phyloP scores from a whole-genome alignment of 2,113 vertebrate species.

The Psophia crepitans region DNA sequence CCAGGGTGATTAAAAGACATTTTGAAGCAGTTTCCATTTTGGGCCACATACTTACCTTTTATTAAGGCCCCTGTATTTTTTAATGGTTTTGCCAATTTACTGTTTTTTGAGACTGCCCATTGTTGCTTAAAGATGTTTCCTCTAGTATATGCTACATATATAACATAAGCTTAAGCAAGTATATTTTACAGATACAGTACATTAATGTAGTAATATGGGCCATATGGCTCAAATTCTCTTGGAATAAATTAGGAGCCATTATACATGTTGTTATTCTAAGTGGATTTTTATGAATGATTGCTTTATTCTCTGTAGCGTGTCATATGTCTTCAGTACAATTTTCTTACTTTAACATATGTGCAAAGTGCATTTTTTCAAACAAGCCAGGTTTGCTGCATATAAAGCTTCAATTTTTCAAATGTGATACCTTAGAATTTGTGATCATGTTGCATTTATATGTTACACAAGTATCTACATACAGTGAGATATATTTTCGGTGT shows the following conservation, averaged over 20 bases:
- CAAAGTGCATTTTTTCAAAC: not conserved
- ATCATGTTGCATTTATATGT: not conserved
- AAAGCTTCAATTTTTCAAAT: not conserved
- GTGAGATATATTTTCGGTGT: not conserved
- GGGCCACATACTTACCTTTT: not conserved
- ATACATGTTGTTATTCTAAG: not conserved
- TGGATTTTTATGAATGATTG: not conserved
- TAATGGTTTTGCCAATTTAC: not conserved
- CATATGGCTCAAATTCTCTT: conserved; percentile 38
- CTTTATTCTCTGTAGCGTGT: not conserved
- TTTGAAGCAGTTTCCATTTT: not conserved
- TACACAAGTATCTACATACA: not conserved
- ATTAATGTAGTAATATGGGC: not conserved
- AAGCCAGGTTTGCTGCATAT: not conserved
- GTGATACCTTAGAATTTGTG: not conserved
- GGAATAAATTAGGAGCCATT: conserved; percentile 43
- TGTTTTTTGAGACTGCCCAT: not conserved
- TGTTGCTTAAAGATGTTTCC: not conserved
- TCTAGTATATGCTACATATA: not conserved
- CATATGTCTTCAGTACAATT: not conserved
- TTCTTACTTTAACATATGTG: not conserved
- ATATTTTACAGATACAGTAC: not conserved
- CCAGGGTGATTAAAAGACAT: not conserved
- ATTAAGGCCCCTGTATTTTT: not conserved
- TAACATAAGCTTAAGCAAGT: not conserved